phyloP scores from a whole-genome alignment of 2,888 invertebrate genomes.

The Lasioglossum villosulum region DNA sequence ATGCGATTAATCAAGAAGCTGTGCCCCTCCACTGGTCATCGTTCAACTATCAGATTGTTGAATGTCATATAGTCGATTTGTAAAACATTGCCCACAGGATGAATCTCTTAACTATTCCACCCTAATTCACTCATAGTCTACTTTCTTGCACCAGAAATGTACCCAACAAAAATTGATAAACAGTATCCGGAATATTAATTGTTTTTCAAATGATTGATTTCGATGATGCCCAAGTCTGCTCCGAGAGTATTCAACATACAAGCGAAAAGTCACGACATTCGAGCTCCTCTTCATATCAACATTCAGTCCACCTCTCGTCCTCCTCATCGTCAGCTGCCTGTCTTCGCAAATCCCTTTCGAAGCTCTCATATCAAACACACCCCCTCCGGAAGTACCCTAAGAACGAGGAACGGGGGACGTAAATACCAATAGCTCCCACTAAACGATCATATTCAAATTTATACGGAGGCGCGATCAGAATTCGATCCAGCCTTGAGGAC shows the following conservation, averaged over 20 bases:
- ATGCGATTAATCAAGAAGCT: neutral
- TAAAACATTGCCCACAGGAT: too few relatives aligned
- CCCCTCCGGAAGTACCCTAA: neutral
- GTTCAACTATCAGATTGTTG: neutral
- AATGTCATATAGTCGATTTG: too few relatives aligned
- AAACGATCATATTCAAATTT: slow-evolving; percentile 21
- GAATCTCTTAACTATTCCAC: too few relatives aligned
- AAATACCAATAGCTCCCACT: slow-evolving; percentile 7
- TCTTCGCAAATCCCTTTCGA: neutral
- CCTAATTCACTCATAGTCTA: too few relatives aligned
- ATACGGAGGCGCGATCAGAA: slow-evolving; percentile 15
- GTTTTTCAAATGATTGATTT: too few relatives aligned
- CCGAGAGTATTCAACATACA: neutral
- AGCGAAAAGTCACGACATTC: neutral
- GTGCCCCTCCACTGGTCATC: neutral
- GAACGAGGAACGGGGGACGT: neutral
- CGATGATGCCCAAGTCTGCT: neutral
- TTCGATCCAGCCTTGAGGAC: slow-evolving; percentile 23
- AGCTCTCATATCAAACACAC: neutral
- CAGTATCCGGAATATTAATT: too few relatives aligned
- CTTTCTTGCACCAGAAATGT: too few relatives aligned
- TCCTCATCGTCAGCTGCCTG: neutral
- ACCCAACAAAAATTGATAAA: too few relatives aligned
- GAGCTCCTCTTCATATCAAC: neutral
- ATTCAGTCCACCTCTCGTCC: neutral